phyloP scores from a whole-genome alignment of 2,888 invertebrate species.

The Dione vanillae region DNA sequence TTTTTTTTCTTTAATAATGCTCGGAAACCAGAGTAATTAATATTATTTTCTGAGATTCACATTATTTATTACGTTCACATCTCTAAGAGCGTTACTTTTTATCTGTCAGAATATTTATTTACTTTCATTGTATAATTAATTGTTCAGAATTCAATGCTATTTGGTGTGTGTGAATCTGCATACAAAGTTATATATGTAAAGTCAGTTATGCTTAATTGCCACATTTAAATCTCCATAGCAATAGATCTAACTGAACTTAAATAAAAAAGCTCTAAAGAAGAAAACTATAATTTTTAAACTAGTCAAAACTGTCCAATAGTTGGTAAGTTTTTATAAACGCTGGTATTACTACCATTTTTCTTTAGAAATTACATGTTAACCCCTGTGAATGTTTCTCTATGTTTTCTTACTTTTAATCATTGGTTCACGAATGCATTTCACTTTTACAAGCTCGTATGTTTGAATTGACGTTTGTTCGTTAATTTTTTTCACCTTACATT shows the following conservation, averaged over 20 bases:
- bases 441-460: background rate
- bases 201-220: too few species aligned
- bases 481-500: background rate
- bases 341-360: background rate
- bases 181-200: too few species aligned
- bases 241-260: too few species aligned
- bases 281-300: too few species aligned
- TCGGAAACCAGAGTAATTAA: slow-evolving; percentile 25
- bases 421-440: background rate
- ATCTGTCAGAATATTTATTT: background rate
- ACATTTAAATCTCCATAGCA: too few species aligned
- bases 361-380: background rate
- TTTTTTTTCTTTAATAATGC: slow-evolving; percentile 12
- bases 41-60: slow-evolving; percentile 2
- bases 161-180: too few species aligned
- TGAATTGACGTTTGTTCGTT: background rate
- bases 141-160: too few species aligned
- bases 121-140: too few species aligned
- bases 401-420: slow-evolving; percentile 6
- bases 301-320: too few species aligned
- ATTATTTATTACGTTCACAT: slow-evolving; percentile 17
- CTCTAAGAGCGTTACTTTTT: slow-evolving; percentile 5
- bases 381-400: background rate
- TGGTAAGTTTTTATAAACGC: too few species aligned
- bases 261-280: too few species aligned